Evolutionary conservation across 1,140 invertebrate genomes (phyloP), one percentile per base, ranked within the genome.

Genomic region (Oryctes rhinoceros): DNA sequence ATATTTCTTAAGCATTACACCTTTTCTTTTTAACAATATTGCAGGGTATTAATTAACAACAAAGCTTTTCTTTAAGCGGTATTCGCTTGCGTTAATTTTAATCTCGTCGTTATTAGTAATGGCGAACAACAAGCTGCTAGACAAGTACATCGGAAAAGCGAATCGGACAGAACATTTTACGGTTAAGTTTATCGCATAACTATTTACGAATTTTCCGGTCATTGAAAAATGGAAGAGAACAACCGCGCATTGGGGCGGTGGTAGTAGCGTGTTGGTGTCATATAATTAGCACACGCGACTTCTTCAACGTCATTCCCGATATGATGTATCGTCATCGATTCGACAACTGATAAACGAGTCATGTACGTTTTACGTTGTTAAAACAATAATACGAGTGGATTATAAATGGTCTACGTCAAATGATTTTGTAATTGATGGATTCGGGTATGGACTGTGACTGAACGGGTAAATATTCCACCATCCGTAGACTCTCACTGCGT

Each of bases 301-400:
- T 67, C 65, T 67, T 67, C 65, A 67, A 67, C 65, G 65, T 67
- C 65, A 35, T 24, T 24, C n/a, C 20, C 5, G 65, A 3, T 67
- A 35, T 67, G 65, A 67, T 67, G 65, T 24, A 67, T 67, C 65
- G 11, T 18, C 65, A 24, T 67, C 65, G 65, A 67, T 67, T 67
- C 65, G 65, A 67, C 65, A 67, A 67, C 65, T 20, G 65, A 67
- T 67, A 67, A 67, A 67, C 65, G 65, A 67, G 65, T 67, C 65
- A 24, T 67, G 35, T 67, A 67, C 65, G 11, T 67, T 67, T 35
- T 67, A 67, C 65, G 65, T 4, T 67, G 65, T 67, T 67, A 67
- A 67, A 67, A 67, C 65, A 67, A 67, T 67, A 67, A 67, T 18
- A 67, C 24, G 65, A 67, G 65, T 35, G 65, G 65, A 67, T 67